A percentile compares a stretch with the other conserved stretches of the same genome.
phyloP scores from a whole-genome alignment of 2,888 invertebrate species.

The Nomada ruficornis region DNA sequence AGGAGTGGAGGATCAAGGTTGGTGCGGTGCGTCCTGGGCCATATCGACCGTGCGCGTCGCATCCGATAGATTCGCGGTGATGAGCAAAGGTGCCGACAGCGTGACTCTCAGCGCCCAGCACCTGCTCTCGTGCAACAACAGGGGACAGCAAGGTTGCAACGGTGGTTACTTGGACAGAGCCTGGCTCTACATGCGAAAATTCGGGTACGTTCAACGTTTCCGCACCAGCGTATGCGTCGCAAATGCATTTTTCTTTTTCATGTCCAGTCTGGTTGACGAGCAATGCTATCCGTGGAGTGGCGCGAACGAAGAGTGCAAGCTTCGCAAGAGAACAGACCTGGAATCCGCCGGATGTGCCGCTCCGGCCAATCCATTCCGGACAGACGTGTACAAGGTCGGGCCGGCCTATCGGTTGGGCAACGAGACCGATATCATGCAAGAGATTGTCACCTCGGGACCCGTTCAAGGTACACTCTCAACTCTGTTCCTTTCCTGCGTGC shows the following conservation, averaged over 20 bases:
- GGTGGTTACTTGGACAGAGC: slow-evolving; percentile 96
- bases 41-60: slow-evolving; percentile 93
- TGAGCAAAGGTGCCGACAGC: slow-evolving; percentile 91
- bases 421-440: slow-evolving; percentile 95
- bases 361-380: slow-evolving; percentile 85
- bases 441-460: slow-evolving; percentile 95
- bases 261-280: slow-evolving; percentile 91
- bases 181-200: slow-evolving; percentile 94
- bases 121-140: slow-evolving; percentile 93
- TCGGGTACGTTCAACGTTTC: slow-evolving; percentile 86
- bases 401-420: slow-evolving; percentile 91
- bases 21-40: slow-evolving; percentile 97
- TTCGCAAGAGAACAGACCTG: slow-evolving; percentile 85
- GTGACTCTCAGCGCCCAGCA: slow-evolving; percentile 93
- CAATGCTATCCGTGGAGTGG: slow-evolving; percentile 93
- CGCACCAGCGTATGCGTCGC: no score
- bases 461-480: slow-evolving; percentile 91
- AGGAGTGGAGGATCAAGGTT: slow-evolving; percentile 89
- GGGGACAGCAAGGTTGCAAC: slow-evolving; percentile 91
- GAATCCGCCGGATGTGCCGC: slow-evolving; percentile 86
- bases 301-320: slow-evolving; percentile 87
- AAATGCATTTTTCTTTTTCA: no score
- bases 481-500: slow-evolving; percentile 30
- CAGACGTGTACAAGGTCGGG: slow-evolving; percentile 89
- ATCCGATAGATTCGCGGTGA: slow-evolving; percentile 93